Conservation (phyloP, 2,888 invertebrate genomes). For the Melinaea menophilus region DNA sequence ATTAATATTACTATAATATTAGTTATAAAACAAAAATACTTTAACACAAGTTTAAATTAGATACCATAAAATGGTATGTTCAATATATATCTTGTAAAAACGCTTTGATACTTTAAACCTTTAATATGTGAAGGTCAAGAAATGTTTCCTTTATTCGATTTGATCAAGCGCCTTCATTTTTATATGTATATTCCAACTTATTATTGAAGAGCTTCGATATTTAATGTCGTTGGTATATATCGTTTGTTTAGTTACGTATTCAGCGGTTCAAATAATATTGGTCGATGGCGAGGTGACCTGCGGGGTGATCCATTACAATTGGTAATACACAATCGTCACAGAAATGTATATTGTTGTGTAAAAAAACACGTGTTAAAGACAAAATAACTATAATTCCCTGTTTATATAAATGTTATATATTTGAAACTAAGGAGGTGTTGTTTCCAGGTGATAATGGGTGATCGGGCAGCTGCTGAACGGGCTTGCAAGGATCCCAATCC, state of each 20-base stretch:
- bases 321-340: slow-evolving; percentile 61
- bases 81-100: too few species aligned
- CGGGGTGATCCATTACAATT: slow-evolving; percentile 69
- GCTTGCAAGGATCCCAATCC: slow-evolving; percentile 99
- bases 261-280: slow-evolving; percentile 44
- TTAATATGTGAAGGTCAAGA: slow-evolving; percentile 61
- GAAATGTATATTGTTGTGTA: slow-evolving; percentile 27
- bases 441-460: slow-evolving; percentile 97
- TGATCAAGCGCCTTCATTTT: slow-evolving; percentile 27
- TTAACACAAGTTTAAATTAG: too few species aligned
- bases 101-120: slow-evolving; percentile 35
- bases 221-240: slow-evolving; percentile 26
- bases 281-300: slow-evolving; percentile 59
- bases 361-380: slow-evolving; percentile 9
- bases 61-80: too few species aligned
- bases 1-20: too few species aligned
- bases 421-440: too few species aligned
- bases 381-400: neutral
- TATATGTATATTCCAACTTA: slow-evolving; percentile 41
- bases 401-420: too few species aligned
- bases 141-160: slow-evolving; percentile 46
- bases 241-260: slow-evolving; percentile 32
- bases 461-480: slow-evolving; percentile 94
- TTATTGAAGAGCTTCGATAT: slow-evolving; percentile 40
- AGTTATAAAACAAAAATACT: too few species aligned